These are phyloP conservation scores for Triplophysa dalaica DNA, from an alignment of 2,113 vertebrate species.

Conservation along the genomic window DNA sequence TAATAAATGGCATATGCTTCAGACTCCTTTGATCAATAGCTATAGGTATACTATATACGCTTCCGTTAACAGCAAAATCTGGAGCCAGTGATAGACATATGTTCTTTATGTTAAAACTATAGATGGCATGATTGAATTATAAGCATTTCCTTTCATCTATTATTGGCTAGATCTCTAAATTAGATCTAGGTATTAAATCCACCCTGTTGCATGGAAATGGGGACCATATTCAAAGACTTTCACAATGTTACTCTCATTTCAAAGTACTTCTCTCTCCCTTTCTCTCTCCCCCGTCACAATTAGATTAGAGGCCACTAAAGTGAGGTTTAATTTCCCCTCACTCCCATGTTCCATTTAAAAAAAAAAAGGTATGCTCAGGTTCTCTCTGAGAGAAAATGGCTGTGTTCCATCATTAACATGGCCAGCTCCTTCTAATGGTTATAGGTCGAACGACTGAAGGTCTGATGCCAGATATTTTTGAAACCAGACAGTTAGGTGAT, in stretches of 20 bases:
- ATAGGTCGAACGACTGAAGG: neutral
- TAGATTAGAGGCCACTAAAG: conserved; percentile 49
- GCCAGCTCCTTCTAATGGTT: neutral
- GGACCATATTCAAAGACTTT: neutral
- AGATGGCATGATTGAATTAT: neutral
- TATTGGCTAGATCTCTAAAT: neutral
- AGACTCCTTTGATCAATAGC: neutral
- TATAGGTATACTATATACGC: neutral
- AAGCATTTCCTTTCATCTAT: neutral
- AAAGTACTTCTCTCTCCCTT: conserved; percentile 6
- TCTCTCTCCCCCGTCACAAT: conserved; percentile 10
- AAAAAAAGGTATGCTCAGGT: conserved; percentile 21
- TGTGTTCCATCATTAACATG: conserved; percentile 21
- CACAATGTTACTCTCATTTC: conserved; percentile 18
- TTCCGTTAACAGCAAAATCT: neutral
- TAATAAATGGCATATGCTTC: neutral
- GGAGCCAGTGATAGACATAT: neutral
- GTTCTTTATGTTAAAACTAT: neutral
- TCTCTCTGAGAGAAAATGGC: conserved; percentile 24
- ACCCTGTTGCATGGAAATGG: neutral
- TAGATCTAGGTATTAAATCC: conserved; percentile 12
- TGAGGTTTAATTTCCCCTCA: conserved; percentile 46
- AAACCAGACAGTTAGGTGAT: neutral
- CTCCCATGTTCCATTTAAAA: conserved; percentile 20
- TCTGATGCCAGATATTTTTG: neutral